Percentiles rank a stretch among this genome's conserved stretches.
phyloP scores from a whole-genome alignment of 2,113 vertebrate genomes.

The Leptobrachium ailaonicum region DNA sequence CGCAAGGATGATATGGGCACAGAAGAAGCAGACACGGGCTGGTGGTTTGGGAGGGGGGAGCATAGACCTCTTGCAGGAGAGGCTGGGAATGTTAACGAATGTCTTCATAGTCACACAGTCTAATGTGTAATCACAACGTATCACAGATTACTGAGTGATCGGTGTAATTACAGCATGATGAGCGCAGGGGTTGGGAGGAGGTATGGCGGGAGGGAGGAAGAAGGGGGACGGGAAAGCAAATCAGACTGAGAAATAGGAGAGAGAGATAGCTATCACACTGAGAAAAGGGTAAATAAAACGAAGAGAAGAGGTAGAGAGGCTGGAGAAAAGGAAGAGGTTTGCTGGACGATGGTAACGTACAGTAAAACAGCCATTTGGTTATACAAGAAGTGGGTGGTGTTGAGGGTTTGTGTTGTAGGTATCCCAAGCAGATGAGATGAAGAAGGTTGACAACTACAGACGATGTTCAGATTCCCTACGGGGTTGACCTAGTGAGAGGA shows the following conservation, averaged over 20 bases:
- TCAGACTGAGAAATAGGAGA: neutral
- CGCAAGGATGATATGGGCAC: constrained; percentile 9
- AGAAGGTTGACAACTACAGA: neutral
- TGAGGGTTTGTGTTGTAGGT: neutral
- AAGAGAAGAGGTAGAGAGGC: neutral
- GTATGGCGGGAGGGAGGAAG: neutral
- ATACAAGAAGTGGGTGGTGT: neutral
- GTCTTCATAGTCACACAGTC: constrained; percentile 44
- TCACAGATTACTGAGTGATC: constrained; percentile 49
- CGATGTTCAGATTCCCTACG: constrained; percentile 15
- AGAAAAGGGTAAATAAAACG: neutral
- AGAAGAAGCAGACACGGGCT: neutral
- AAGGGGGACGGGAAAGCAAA: neutral
- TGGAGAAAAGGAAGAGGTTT: neutral
- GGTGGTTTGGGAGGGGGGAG: constrained; percentile 1
- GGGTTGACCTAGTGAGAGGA: constrained; percentile 21
- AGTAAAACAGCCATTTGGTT: too few relatives aligned
- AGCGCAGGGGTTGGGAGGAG: constrained; percentile 36
- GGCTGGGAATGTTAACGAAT: constrained; percentile 33
- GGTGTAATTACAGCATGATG: constrained; percentile 50
- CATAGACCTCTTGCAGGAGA: constrained; percentile 28
- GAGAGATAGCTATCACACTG: neutral
- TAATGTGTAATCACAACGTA: constrained; percentile 50
- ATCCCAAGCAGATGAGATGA: neutral
- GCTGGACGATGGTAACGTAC: too few relatives aligned